These are phyloP conservation scores for Cyclargus thomasi DNA, from an alignment of 1,140 invertebrate species.

Conservation along the genomic window DNA sequence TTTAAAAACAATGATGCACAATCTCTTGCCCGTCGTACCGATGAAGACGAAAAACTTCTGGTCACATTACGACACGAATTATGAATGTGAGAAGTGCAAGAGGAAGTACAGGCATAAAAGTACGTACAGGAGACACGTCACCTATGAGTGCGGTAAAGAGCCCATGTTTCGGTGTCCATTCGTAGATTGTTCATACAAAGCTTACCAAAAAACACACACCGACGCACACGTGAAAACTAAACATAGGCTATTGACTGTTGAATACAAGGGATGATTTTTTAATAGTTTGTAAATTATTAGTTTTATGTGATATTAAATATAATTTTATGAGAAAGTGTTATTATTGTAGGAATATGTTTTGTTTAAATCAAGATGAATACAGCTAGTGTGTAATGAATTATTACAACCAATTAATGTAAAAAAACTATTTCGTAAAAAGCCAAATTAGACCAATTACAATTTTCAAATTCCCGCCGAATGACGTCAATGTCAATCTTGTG, in stretches of 20 bases:
- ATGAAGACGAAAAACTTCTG: slow-evolving; percentile 70
- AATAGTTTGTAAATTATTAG: slow-evolving; percentile 29
- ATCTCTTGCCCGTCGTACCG: slow-evolving; percentile 60
- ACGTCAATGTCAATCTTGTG: not conserved
- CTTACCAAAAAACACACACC: slow-evolving; percentile 70
- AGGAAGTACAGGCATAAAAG: slow-evolving; percentile 72
- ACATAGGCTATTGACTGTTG: slow-evolving; percentile 56
- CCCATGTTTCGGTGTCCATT: slow-evolving; percentile 72
- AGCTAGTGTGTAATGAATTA: not conserved
- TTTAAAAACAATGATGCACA: slow-evolving; percentile 68
- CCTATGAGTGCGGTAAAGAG: slow-evolving; percentile 74
- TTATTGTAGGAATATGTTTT: not conserved
- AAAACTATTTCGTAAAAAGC: not conserved
- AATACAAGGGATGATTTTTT: slow-evolving; percentile 59
- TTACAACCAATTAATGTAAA: too few species aligned
- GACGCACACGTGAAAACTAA: slow-evolving; percentile 62
- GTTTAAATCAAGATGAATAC: too few species aligned
- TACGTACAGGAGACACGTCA: slow-evolving; percentile 70
- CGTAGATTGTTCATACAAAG: slow-evolving; percentile 69
- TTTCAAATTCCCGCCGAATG: not conserved
- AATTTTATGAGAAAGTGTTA: slow-evolving; percentile 27
- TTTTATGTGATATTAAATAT: slow-evolving; percentile 64
- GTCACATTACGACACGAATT: slow-evolving; percentile 58
- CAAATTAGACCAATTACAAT: not conserved
- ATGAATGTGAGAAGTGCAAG: slow-evolving; percentile 66